These are phyloP conservation scores for Hyalella azteca DNA, from an alignment of 2,888 invertebrate species.

Conservation along the genomic window DNA sequence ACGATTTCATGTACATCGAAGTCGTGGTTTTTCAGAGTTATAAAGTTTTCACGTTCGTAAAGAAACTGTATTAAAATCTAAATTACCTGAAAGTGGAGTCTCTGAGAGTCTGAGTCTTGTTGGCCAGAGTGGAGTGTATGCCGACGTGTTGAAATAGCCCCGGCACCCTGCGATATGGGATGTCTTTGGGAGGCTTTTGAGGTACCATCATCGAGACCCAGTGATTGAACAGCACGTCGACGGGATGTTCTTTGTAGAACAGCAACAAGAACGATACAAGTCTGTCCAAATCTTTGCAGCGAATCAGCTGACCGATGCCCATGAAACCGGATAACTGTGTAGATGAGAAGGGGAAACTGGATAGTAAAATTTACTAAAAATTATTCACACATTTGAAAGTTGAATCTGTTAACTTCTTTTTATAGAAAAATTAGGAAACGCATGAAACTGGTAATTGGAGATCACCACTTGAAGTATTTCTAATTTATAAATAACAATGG, in stretches of 20 bases:
- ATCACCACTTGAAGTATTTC: too few relatives aligned
- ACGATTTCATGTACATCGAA: too few relatives aligned
- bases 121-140: slow-evolving; percentile 61
- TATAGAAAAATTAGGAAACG: too few relatives aligned
- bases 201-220: slow-evolving; percentile 60
- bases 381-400: too few relatives aligned
- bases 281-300: slow-evolving; percentile 60
- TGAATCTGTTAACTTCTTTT: too few relatives aligned
- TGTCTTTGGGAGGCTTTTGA: slow-evolving; percentile 59
- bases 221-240: slow-evolving; percentile 61
- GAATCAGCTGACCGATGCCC: slow-evolving; percentile 62
- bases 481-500: too few relatives aligned
- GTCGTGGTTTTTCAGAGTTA: too few relatives aligned
- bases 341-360: too few relatives aligned
- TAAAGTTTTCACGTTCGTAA: too few relatives aligned
- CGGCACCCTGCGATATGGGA: slow-evolving; percentile 60
- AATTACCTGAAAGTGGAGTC: slow-evolving; percentile 61
- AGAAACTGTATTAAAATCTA: background rate
- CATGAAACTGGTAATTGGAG: too few relatives aligned
- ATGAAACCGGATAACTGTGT: slow-evolving; percentile 60
- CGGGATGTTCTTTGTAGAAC: slow-evolving; percentile 61
- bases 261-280: slow-evolving; percentile 60
- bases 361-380: too few relatives aligned
- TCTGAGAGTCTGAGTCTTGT: slow-evolving; percentile 62
- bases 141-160: slow-evolving; percentile 62